A percentile compares a stretch with the other conserved stretches of the same genome.
Conservation (phyloP, 1,140 invertebrate genomes). For the Vanessa atalanta region DNA sequence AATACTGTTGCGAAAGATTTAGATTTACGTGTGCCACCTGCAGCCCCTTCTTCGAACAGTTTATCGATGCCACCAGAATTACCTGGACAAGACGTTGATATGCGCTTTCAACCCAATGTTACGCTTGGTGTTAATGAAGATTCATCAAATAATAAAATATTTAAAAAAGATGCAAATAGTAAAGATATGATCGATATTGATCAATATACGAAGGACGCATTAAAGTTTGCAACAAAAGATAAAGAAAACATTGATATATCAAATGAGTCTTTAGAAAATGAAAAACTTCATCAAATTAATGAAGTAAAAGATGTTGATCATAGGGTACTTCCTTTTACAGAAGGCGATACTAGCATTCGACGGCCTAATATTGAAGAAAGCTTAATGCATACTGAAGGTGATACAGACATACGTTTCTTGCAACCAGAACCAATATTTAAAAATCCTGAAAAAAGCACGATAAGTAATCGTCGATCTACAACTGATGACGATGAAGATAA, state of each 20-base stretch:
- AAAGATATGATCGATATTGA: constrained; percentile 79
- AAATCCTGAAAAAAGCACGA: constrained; percentile 67
- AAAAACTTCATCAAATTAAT: constrained; percentile 53
- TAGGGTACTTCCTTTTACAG: constrained; percentile 74
- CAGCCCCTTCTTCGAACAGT: constrained; percentile 54
- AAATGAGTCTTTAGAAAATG: constrained; percentile 64
- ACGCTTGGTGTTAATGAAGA: constrained; percentile 49
- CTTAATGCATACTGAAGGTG: constrained; percentile 68
- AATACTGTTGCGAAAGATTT: constrained; percentile 64
- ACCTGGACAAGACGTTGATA: constrained; percentile 79
- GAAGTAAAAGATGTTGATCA: constrained; percentile 80
- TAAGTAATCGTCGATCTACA: constrained; percentile 68
- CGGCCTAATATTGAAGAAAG: constrained; percentile 58
- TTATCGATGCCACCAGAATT: constrained; percentile 53
- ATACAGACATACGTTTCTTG: constrained; percentile 78
- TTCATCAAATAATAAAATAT: constrained; percentile 38
- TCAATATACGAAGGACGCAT: constrained; percentile 79
- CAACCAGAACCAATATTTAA: constrained; percentile 69
- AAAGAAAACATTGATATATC: constrained; percentile 75
- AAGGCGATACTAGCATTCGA: constrained; percentile 57
- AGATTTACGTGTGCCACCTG: constrained; percentile 75
- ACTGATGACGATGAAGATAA: constrained; percentile 81
- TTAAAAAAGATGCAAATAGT: constrained; percentile 51
- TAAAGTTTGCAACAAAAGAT: constrained; percentile 77
- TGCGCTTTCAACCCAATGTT: constrained; percentile 74